Percentiles rank a stretch among this genome's conserved stretches.
phyloP scores from a whole-genome alignment of 2,888 invertebrate species.

The Euclidia mi region DNA sequence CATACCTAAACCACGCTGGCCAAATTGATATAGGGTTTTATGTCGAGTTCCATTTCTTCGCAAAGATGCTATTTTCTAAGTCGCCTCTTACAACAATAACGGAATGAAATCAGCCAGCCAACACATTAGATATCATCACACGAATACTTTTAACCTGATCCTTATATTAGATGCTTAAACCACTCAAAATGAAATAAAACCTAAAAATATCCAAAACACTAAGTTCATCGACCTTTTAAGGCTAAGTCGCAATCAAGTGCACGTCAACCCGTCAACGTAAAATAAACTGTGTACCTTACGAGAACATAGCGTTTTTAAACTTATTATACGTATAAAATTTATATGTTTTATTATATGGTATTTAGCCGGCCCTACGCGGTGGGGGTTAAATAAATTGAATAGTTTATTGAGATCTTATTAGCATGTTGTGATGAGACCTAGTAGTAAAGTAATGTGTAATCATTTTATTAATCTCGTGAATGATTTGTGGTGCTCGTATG shows the following conservation, averaged over 20 bases:
- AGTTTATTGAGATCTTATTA: constrained; percentile 37
- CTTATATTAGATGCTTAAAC: too few relatives aligned
- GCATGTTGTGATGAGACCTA: constrained; percentile 18
- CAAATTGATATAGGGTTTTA: too few relatives aligned
- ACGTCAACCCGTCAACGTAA: constrained; percentile 49
- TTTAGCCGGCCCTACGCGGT: constrained; percentile 47
- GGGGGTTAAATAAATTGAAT: constrained; percentile 46
- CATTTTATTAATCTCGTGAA: too few relatives aligned
- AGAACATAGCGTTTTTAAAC: constrained; percentile 41
- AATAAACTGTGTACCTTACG: constrained; percentile 52
- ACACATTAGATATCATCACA: too few relatives aligned
- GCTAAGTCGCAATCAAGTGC: constrained; percentile 54
- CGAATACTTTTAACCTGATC: too few relatives aligned
- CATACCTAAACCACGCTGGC: too few relatives aligned
- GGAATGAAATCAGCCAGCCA: too few relatives aligned
- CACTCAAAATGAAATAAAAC: constrained; percentile 17
- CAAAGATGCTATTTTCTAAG: too few relatives aligned
- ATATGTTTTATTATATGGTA: constrained; percentile 43
- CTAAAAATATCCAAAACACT: constrained; percentile 24
- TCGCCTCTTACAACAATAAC: too few relatives aligned
- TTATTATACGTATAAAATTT: constrained; percentile 50
- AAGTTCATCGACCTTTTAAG: constrained; percentile 51
- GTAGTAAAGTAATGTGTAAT: background rate
- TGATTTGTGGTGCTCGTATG: too few relatives aligned
- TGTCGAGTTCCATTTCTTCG: too few relatives aligned